These are phyloP conservation scores for Halcyon badia DNA, from an alignment of 2,797 vertebrate genomes.

Conservation along the genomic window DNA sequence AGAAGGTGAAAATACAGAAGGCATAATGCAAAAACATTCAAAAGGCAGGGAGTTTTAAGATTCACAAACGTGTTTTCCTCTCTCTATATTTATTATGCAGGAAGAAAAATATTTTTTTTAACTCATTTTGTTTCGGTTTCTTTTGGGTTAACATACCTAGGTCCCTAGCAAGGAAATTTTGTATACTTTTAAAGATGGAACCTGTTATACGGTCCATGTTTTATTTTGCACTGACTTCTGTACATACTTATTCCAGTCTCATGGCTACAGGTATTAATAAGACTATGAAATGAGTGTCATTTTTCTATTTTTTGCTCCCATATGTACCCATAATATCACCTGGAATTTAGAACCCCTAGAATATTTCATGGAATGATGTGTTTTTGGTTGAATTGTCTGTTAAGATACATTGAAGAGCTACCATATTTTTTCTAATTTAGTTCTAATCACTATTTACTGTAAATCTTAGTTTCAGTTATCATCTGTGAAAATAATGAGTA, in stretches of 20 bases:
- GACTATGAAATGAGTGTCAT: background rate
- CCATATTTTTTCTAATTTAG: background rate
- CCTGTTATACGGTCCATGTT: background rate
- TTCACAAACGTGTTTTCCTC: background rate
- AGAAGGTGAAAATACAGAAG: background rate
- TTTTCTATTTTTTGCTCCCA: background rate
- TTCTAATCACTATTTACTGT: background rate
- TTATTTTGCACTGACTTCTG: background rate
- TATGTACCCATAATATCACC: background rate
- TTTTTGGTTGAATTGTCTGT: background rate
- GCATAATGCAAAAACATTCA: background rate
- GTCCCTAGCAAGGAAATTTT: background rate
- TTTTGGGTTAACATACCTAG: background rate
- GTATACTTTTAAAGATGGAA: background rate
- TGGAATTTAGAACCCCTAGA: background rate
- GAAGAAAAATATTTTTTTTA: background rate
- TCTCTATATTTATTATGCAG: background rate
- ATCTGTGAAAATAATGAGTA: background rate
- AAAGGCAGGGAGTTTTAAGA: background rate
- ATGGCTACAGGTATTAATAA: too few species aligned
- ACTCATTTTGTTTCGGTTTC: background rate
- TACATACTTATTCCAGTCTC: fast-evolving
- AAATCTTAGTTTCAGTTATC: background rate
- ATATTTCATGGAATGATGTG: background rate
- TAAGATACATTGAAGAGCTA: background rate